These are phyloP conservation scores for Cacoxenus indagator DNA, from an alignment of 2,888 invertebrate species.

Conservation along the genomic window DNA sequence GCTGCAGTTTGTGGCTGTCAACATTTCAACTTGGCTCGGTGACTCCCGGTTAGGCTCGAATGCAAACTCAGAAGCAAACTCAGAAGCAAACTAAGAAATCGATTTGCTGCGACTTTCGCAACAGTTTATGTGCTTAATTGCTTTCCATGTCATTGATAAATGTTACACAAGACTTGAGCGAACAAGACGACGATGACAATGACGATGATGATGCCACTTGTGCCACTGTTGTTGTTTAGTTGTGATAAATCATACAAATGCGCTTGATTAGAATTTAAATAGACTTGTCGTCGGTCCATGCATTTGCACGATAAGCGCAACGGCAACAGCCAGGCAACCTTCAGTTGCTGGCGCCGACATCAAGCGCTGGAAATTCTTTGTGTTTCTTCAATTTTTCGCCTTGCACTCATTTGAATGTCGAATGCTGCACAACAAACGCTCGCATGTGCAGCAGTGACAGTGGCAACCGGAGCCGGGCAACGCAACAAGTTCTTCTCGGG, in stretches of 20 bases:
- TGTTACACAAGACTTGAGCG: slow-evolving; percentile 1
- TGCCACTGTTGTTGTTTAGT: background rate
- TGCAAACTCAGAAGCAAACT: background rate
- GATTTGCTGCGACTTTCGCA: background rate
- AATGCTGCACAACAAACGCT: slow-evolving; percentile 3
- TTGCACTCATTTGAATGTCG: slow-evolving; percentile 1
- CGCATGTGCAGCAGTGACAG: background rate
- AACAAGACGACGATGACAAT: background rate
- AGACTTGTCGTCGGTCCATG: slow-evolving; percentile 20
- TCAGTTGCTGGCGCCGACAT: slow-evolving; percentile 15
- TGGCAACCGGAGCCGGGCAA: background rate
- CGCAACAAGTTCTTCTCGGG: slow-evolving; percentile 6
- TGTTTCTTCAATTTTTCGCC: background rate
- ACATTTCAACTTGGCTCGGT: background rate
- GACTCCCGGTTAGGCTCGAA: no score
- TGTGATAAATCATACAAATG: slow-evolving; percentile 23
- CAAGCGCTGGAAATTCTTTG: slow-evolving; percentile 7
- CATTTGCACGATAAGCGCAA: slow-evolving; percentile 1
- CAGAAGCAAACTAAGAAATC: background rate
- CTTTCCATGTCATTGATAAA: slow-evolving; percentile 20
- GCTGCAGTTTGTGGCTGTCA: background rate
- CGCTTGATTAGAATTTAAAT: slow-evolving; percentile 22
- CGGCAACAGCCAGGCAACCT: background rate
- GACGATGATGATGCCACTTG: background rate
- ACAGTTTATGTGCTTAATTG: slow-evolving; percentile 17